These are phyloP conservation scores for Bungarus multicinctus DNA, from an alignment of 2,113 vertebrate genomes.

Conservation along the genomic window DNA sequence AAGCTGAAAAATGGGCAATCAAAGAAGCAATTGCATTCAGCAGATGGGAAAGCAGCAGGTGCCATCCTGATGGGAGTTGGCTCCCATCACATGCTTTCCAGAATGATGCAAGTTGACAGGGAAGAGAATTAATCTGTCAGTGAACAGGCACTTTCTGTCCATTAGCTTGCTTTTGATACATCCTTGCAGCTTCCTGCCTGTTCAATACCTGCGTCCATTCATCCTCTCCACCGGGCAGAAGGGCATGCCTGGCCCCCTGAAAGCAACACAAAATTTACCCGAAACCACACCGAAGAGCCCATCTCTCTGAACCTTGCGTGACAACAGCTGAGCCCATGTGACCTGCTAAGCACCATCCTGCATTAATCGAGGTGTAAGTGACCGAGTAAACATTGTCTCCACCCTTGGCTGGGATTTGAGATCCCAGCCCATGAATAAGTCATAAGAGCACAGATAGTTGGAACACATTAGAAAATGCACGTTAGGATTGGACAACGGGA, in stretches of 20 bases:
- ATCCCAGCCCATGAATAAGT: slow-evolving; percentile 76
- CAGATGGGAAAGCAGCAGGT: slow-evolving; percentile 99
- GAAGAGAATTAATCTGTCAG: slow-evolving; percentile 80
- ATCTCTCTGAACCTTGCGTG: slow-evolving; percentile 24
- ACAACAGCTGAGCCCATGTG: slow-evolving; percentile 29
- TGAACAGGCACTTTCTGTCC: slow-evolving; percentile 80
- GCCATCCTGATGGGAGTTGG: slow-evolving; percentile 76
- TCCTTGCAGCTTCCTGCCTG: slow-evolving; percentile 57
- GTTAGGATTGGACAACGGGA: slow-evolving; percentile 20
- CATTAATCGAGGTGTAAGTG: slow-evolving; percentile 48
- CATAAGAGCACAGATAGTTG: slow-evolving; percentile 73
- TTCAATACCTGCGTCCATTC: slow-evolving; percentile 24
- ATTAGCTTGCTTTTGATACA: slow-evolving; percentile 75
- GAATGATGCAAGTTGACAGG: slow-evolving; percentile 89
- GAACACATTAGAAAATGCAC: slow-evolving; percentile 70
- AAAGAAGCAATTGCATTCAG: slow-evolving; percentile 68
- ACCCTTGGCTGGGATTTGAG: slow-evolving; percentile 60
- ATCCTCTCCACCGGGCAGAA: neutral
- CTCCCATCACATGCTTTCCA: slow-evolving; percentile 80
- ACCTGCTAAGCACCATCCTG: slow-evolving; percentile 43
- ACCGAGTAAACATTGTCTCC: slow-evolving; percentile 62
- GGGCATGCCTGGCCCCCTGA: neutral
- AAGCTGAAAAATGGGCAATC: slow-evolving; percentile 81
- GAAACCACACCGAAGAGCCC: slow-evolving; percentile 16
- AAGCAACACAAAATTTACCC: neutral